Conservation (phyloP, 2,113 vertebrate species). For the Eclectus roratus region DNA sequence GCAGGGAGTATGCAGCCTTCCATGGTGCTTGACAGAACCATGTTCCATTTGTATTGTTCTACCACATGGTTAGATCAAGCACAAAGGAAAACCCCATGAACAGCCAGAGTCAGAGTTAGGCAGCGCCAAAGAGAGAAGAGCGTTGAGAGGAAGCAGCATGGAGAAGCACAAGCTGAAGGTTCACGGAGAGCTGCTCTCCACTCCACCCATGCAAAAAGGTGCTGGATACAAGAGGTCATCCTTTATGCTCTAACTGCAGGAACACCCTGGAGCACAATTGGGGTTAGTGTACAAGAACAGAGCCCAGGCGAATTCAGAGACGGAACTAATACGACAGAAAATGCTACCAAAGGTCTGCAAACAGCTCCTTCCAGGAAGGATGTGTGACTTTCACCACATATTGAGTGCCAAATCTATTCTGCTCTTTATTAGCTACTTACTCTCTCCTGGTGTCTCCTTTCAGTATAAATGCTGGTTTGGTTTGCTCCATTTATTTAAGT, state of each 20-base stretch:
- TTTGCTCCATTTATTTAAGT: background rate
- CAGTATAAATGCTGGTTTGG: background rate
- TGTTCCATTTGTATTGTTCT: constrained; percentile 98
- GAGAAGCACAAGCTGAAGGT: constrained; percentile 81
- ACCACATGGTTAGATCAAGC: constrained; percentile 99
- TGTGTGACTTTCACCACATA: background rate
- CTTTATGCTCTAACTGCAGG: constrained; percentile 43
- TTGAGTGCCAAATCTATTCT: rapidly evolving
- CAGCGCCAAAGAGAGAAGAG: constrained; percentile 86
- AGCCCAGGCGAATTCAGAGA: background rate
- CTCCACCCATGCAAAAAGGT: constrained; percentile 71
- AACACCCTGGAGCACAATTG: constrained; percentile 54
- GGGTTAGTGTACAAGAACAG: constrained; percentile 64
- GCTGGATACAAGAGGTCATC: constrained; percentile 59
- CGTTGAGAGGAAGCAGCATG: constrained; percentile 84
- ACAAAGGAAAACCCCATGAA: constrained; percentile 99
- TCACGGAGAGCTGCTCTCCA: constrained; percentile 71
- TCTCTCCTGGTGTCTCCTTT: background rate
- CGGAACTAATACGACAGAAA: background rate
- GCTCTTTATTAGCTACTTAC: background rate
- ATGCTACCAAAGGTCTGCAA: background rate
- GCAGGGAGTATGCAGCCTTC: constrained; percentile 93
- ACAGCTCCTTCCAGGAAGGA: background rate
- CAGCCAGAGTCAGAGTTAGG: constrained; percentile 85
- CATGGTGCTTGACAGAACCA: constrained; percentile 99